Conservation (phyloP, 2,797 vertebrate species). For the Leontopithecus rosalia region DNA sequence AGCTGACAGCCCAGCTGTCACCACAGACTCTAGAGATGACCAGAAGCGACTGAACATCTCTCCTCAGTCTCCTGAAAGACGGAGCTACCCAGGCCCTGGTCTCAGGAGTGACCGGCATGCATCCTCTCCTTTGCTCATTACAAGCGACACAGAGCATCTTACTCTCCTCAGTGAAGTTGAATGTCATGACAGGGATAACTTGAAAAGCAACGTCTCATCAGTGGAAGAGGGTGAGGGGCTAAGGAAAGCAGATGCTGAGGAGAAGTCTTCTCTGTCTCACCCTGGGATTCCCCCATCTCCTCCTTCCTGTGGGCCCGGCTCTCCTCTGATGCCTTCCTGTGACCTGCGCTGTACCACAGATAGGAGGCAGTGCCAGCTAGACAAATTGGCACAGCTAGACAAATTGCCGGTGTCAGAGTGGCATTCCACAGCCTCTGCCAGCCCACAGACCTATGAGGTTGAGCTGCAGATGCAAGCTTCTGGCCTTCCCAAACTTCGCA, state of each 20-base stretch:
- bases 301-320: constrained; percentile 18
- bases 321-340: constrained; percentile 77
- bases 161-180: constrained; percentile 73
- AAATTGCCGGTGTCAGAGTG: constrained; percentile 72
- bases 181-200: constrained; percentile 82
- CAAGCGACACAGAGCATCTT: not conserved
- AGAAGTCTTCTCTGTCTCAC: constrained; percentile 80
- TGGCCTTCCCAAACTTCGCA: constrained; percentile 93
- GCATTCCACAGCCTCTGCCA: constrained; percentile 75
- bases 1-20: not conserved
- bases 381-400: constrained; percentile 87
- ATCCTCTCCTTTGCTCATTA: constrained; percentile 74
- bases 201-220: constrained; percentile 81
- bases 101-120: constrained; percentile 66
- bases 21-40: not conserved
- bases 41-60: not conserved
- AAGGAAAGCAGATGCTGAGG: constrained; percentile 83
- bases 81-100: not conserved
- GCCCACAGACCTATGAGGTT: constrained; percentile 88
- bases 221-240: constrained; percentile 78
- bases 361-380: constrained; percentile 89
- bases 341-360: constrained; percentile 89
- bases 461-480: constrained; percentile 94
- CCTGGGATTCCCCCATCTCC: not conserved
- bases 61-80: constrained; percentile 13